These are phyloP conservation scores for Lymantria monacha DNA, from an alignment of 2,888 invertebrate genomes.

Conservation along the genomic window DNA sequence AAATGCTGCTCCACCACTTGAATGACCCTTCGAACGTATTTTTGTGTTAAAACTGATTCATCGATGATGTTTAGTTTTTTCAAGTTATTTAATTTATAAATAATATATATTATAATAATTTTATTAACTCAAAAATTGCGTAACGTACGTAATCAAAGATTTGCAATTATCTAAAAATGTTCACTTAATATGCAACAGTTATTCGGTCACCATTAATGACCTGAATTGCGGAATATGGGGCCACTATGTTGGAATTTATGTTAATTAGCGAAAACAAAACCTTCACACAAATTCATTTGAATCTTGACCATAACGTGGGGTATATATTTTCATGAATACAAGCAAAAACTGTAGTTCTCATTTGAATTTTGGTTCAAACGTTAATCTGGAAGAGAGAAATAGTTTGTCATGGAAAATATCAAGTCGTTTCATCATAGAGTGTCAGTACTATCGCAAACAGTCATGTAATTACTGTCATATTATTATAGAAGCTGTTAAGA, in stretches of 20 bases:
- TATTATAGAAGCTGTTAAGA: constrained; percentile 10
- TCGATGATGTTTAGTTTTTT: no score
- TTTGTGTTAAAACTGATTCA: no score
- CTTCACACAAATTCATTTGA: constrained; percentile 5
- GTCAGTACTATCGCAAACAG: constrained; percentile 9
- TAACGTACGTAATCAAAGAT: neutral
- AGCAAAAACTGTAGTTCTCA: constrained; percentile 2
- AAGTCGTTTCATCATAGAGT: constrained; percentile 5
- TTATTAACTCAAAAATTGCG: no score
- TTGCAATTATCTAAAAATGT: neutral
- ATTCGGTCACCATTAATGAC: constrained; percentile 2
- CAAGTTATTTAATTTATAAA: no score
- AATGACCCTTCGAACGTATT: no score
- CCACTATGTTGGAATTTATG: constrained; percentile 7
- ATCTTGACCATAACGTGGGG: neutral
- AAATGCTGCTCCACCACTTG: no score
- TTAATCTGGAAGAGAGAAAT: neutral
- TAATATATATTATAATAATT: no score
- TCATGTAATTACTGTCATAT: constrained; percentile 9
- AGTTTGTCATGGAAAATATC: constrained; percentile 5
- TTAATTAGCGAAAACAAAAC: constrained; percentile 12
- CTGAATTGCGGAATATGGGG: constrained; percentile 6
- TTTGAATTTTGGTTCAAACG: constrained; percentile 1
- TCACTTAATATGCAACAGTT: neutral
- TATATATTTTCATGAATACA: constrained; percentile 2